Conservation (phyloP, 1,140 invertebrate species). For the Zaprionus africanus region DNA sequence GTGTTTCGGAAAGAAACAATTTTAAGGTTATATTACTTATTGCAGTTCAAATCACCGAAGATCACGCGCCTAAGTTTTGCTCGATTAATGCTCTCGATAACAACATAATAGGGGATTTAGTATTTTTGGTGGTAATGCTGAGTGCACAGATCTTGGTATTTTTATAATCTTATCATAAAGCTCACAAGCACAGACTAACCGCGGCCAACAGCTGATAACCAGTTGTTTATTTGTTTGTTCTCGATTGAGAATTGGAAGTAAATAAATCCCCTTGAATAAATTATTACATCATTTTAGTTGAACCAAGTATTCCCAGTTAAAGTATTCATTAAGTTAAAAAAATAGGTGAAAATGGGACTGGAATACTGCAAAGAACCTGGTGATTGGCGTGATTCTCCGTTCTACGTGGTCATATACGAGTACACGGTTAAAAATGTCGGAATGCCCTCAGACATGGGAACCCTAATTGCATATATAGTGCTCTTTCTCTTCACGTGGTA, state of each 20-base stretch:
- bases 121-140: slow-evolving; percentile 12
- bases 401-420: slow-evolving; percentile 33
- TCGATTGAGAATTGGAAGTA: slow-evolving; percentile 1
- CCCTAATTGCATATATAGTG: slow-evolving; percentile 53
- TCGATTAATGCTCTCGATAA: slow-evolving; percentile 36
- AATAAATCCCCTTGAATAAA: neutral
- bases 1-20: neutral
- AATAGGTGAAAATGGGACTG: slow-evolving; percentile 19
- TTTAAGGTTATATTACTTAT: neutral
- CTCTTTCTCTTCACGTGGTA: slow-evolving; percentile 47
- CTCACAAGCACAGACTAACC: neutral
- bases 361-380: neutral
- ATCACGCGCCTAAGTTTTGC: neutral
- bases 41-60: neutral
- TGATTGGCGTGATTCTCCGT: slow-evolving; percentile 31
- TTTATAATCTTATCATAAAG: neutral
- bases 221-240: slow-evolving; percentile 1
- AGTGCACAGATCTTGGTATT: neutral
- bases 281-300: neutral
- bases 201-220: slow-evolving; percentile 1
- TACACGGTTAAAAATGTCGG: slow-evolving; percentile 51
- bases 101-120: neutral
- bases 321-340: neutral
- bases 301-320: slow-evolving; percentile 3
- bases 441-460: slow-evolving; percentile 56